Conservation (phyloP, 2,888 invertebrate species). For the Taenaris catops region DNA sequence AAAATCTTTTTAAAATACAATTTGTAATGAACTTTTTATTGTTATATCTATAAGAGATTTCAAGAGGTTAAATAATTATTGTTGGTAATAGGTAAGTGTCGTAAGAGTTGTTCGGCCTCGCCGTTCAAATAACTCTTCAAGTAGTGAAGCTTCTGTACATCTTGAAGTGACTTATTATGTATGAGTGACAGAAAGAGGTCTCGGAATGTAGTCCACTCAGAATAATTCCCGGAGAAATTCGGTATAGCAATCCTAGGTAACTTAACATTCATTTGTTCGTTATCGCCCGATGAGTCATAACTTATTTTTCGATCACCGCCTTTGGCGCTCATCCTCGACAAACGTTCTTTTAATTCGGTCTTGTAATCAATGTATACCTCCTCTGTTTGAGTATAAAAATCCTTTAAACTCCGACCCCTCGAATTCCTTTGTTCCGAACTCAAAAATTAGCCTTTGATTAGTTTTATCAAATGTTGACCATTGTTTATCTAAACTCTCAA, state of each 20-base stretch:
- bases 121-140: constrained; percentile 17
- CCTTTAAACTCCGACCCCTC: background rate
- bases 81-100: constrained; percentile 12
- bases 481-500: constrained; percentile 1
- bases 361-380: constrained; percentile 4
- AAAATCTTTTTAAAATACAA: constrained; percentile 9
- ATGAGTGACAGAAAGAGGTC: too few relatives aligned
- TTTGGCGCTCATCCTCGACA: background rate
- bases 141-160: constrained; percentile 23
- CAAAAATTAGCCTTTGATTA: background rate
- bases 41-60: constrained; percentile 10
- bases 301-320: background rate
- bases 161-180: constrained; percentile 12
- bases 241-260: too few relatives aligned
- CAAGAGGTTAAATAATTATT: constrained; percentile 12
- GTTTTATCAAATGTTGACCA: background rate
- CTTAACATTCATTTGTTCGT: background rate
- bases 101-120: constrained; percentile 27
- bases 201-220: too few relatives aligned
- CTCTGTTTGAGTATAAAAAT: constrained; percentile 1
- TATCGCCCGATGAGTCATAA: background rate
- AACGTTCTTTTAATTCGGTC: constrained; percentile 1
- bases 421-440: background rate
- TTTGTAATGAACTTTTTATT: constrained; percentile 12
- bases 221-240: too few relatives aligned